A percentile compares a stretch with the other conserved stretches of the same genome.
phyloP scores from a whole-genome alignment of 2,797 vertebrate genomes.

The Aeoliscus strigatus region DNA sequence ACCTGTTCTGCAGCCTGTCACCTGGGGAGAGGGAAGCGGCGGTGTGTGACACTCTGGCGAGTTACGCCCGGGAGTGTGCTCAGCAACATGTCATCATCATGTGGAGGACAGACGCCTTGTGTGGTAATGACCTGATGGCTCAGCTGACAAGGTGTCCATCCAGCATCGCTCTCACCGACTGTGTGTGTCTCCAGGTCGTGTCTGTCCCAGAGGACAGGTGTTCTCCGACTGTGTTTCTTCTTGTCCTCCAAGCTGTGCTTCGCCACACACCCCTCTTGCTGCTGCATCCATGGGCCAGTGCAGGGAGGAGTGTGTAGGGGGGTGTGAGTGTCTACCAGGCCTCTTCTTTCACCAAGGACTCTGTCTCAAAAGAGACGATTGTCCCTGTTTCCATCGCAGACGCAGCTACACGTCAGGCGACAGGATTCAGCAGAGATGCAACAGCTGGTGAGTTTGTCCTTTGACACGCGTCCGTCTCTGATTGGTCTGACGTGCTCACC shows the following conservation, averaged over 20 bases:
- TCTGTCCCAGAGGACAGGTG: slow-evolving; percentile 72
- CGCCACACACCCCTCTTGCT: slow-evolving; percentile 38
- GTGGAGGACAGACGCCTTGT: slow-evolving; percentile 80
- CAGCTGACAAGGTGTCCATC: neutral
- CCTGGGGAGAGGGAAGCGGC: slow-evolving; percentile 28
- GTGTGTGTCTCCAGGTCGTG: slow-evolving; percentile 64
- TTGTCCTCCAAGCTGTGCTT: slow-evolving; percentile 79
- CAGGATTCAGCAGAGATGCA: slow-evolving; percentile 80
- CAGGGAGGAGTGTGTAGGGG: slow-evolving; percentile 80
- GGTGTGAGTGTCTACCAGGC: slow-evolving; percentile 80
- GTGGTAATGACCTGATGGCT: slow-evolving; percentile 68
- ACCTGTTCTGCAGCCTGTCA: slow-evolving; percentile 69
- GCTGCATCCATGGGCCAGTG: slow-evolving; percentile 64
- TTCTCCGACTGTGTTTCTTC: slow-evolving; percentile 86
- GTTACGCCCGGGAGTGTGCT: slow-evolving; percentile 82
- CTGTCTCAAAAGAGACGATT: slow-evolving; percentile 73
- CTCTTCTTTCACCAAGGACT: slow-evolving; percentile 71
- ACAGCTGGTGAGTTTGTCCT: slow-evolving; percentile 76
- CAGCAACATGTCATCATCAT: slow-evolving; percentile 61
- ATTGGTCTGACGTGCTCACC: neutral
- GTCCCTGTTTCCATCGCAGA: slow-evolving; percentile 83
- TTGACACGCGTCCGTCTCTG: neutral
- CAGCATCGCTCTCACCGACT: neutral
- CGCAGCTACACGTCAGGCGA: slow-evolving; percentile 74
- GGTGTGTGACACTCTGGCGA: slow-evolving; percentile 82